Base-by-base conservation (phyloP, 2,888 invertebrate species). In the Drosophila monieri region DNA sequence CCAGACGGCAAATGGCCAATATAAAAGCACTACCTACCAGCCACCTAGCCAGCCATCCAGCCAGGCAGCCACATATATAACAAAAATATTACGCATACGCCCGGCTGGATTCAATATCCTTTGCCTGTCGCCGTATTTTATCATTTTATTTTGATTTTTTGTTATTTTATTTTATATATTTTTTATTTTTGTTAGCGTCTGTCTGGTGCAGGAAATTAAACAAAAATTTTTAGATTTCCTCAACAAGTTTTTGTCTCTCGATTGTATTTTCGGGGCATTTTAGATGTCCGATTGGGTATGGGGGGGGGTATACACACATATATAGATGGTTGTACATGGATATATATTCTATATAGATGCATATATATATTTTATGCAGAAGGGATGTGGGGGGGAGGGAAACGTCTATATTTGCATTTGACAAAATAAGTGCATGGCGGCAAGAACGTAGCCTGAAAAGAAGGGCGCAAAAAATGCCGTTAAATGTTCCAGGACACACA, bases 321-420 rank as follows among this genome's bases (percentile, higher is more conserved):
- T 46, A 60, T 46, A 67, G 43, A 52, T 32, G 35, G 18, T 1
- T 1, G 18, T 2, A 18, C 18, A 18, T 12, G 51, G 47, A 43
- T 35, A 52, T 35, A 43, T 12, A 30, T 18, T 58, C 48, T 61
- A 53, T 69, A 52, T 55, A 44, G 65, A 55, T 59, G 52, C 59
- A 56, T 49, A 35, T 61, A 56, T 49, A 35, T 35, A 35, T 35
- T 6, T 32, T 21, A 53, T 44, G 43, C 32, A 49, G 57, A 49
- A 23, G 21, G 21, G 4, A 23, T 3, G 21, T 0, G 21, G 21
- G 4, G 4, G 21, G 21, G 21, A 21, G 2, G 27, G 27, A 74
- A 62, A 71, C 59, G 86, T 80, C 88, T 81, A 83, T 81, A 88
- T 81, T 88, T 81, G 80, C 87, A 81, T 88, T 81, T 81, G 80